These are phyloP conservation scores for Chanos chanos DNA, from an alignment of 2,797 vertebrate genomes.

Conservation along the genomic window DNA sequence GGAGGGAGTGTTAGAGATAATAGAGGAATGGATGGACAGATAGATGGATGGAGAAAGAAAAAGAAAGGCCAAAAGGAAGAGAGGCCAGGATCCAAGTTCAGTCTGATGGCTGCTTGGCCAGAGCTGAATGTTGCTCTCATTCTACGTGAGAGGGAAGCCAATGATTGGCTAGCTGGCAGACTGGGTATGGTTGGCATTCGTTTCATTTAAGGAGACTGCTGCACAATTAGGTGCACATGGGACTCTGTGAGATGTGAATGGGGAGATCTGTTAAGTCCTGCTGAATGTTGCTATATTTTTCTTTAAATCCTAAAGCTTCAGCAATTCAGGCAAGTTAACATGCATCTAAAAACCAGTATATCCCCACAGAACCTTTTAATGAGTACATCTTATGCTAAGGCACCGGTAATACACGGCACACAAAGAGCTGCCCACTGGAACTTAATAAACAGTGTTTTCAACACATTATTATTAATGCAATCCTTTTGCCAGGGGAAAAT, in stretches of 20 bases:
- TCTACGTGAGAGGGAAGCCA: conserved; percentile 51
- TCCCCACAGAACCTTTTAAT: too few relatives aligned
- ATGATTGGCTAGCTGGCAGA: conserved; percentile 28
- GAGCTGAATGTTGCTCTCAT: conserved; percentile 45
- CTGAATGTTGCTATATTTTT: too few relatives aligned
- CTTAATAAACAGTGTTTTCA: too few relatives aligned
- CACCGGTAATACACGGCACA: too few relatives aligned
- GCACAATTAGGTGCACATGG: conserved; percentile 17
- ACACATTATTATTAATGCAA: too few relatives aligned
- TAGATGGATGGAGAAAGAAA: conserved; percentile 32
- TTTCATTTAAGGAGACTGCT: conserved; percentile 37
- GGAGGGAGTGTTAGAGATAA: conserved; percentile 5
- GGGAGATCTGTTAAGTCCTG: conserved; percentile 5
- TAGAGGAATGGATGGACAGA: not conserved
- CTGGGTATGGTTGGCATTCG: conserved; percentile 4
- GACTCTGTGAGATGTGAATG: conserved; percentile 31
- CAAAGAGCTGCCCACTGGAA: too few relatives aligned
- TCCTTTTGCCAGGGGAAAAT: too few relatives aligned
- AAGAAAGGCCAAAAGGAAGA: conserved; percentile 32
- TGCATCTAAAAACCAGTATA: too few relatives aligned
- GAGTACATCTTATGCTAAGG: too few relatives aligned
- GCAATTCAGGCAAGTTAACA: too few relatives aligned
- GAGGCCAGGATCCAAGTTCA: conserved; percentile 38
- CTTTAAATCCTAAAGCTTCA: too few relatives aligned
- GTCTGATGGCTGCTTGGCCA: conserved; percentile 39